Conservation (phyloP, 2,113 vertebrate genomes). For the Tachycineta bicolor region DNA sequence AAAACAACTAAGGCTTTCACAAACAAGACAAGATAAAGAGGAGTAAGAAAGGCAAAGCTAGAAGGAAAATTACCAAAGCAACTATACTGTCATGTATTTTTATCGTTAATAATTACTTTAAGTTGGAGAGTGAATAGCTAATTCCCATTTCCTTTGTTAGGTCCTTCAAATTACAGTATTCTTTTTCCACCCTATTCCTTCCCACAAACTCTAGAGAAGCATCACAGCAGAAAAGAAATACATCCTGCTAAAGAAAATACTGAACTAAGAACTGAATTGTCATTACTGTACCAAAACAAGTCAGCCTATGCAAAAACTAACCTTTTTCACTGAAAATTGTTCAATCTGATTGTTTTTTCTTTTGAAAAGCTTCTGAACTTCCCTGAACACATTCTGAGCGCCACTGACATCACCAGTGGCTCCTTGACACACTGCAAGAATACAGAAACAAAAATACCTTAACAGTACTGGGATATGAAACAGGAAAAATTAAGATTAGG, state of each 20-base stretch:
- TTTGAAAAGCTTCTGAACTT: constrained; percentile 97
- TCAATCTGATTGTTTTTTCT: constrained; percentile 99
- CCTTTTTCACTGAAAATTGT: constrained; percentile 97
- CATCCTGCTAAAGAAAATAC: neutral
- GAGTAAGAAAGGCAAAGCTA: neutral
- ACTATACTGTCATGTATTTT: neutral
- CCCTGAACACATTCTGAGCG: constrained; percentile 89
- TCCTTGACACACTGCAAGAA: constrained; percentile 89
- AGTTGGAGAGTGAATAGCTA: neutral
- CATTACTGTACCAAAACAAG: neutral
- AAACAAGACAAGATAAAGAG: neutral
- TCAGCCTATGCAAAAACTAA: constrained; percentile 52
- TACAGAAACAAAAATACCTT: neutral
- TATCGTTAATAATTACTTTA: neutral
- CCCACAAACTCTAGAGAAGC: neutral
- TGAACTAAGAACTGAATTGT: neutral
- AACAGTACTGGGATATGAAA: neutral
- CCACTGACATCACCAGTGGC: constrained; percentile 89
- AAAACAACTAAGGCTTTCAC: neutral
- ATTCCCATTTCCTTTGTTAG: neutral
- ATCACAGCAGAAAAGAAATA: neutral
- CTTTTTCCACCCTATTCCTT: neutral
- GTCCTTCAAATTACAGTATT: neutral
- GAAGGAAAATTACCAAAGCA: neutral
- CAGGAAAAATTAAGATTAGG: neutral